phyloP scores from a whole-genome alignment of 2,888 invertebrate species.

The Chrysolina americana region DNA sequence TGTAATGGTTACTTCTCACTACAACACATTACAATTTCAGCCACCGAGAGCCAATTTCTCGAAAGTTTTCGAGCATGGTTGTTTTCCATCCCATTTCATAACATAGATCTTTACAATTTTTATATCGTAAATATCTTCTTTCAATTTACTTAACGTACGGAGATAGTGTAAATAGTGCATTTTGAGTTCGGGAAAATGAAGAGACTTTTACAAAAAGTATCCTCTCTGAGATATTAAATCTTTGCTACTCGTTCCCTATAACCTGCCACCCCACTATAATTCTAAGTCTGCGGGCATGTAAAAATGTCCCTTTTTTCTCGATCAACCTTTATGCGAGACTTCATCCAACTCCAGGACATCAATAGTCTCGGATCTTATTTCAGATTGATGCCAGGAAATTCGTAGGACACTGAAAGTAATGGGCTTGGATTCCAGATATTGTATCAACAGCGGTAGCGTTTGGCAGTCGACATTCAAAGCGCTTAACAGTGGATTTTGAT shows the following conservation, averaged over 20 bases:
- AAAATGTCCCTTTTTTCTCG: neutral
- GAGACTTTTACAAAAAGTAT: too few relatives aligned
- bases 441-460: conserved; percentile 8
- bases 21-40: too few relatives aligned
- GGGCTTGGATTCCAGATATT: conserved; percentile 1
- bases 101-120: too few relatives aligned
- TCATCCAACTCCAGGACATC: neutral
- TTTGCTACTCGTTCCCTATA: neutral
- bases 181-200: too few relatives aligned
- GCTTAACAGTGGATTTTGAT: conserved; percentile 54
- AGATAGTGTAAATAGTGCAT: too few relatives aligned
- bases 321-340: neutral
- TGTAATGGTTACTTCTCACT: too few relatives aligned
- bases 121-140: too few relatives aligned
- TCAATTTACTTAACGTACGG: too few relatives aligned
- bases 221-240: too few relatives aligned
- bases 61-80: too few relatives aligned
- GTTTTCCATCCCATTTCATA: too few relatives aligned
- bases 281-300: neutral
- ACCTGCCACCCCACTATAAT: neutral
- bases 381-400: neutral
- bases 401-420: neutral
- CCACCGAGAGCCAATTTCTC: too few relatives aligned
- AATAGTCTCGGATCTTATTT: neutral
- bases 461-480: conserved; percentile 19